These are phyloP conservation scores for Stylophora pistillata DNA, from an alignment of 64 coral and sea anemone genomes.

Conservation along the genomic window DNA sequence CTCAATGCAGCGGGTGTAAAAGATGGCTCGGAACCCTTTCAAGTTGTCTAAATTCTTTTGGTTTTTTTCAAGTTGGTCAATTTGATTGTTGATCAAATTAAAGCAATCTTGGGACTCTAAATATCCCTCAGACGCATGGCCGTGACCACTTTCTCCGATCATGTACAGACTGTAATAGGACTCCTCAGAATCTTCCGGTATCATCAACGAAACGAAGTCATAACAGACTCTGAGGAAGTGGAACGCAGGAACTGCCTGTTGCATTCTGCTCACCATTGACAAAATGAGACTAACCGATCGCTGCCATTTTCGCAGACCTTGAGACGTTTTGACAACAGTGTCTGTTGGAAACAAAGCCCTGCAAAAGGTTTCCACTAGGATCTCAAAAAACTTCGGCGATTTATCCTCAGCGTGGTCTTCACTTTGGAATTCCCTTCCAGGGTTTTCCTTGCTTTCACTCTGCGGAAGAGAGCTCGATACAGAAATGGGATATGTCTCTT, in stretches of 20 bases:
- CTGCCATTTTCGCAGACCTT: background rate
- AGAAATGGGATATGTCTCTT: too few species aligned
- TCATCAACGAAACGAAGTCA: background rate
- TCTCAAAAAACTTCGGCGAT: background rate
- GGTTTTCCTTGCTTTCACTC: too few species aligned
- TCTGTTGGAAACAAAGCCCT: background rate
- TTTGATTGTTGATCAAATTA: conserved; percentile 30
- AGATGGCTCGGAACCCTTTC: conserved; percentile 56
- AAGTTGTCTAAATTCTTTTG: conserved; percentile 19
- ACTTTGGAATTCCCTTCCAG: too few species aligned
- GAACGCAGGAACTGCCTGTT: background rate
- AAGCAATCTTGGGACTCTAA: conserved; percentile 63
- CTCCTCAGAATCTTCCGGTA: background rate
- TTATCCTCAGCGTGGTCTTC: too few species aligned
- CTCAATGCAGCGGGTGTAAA: conserved; percentile 72
- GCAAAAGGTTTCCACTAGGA: background rate
- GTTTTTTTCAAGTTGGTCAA: conserved; percentile 31
- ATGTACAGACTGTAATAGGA: background rate
- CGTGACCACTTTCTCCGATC: background rate
- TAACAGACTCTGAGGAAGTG: background rate
- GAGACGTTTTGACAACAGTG: background rate
- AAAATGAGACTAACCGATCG: background rate
- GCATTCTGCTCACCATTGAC: background rate
- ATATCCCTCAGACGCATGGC: background rate
- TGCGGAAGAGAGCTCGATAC: too few species aligned